Base-by-base conservation (phyloP, 2,888 invertebrate species). In the Nebria brevicollis region DNA sequence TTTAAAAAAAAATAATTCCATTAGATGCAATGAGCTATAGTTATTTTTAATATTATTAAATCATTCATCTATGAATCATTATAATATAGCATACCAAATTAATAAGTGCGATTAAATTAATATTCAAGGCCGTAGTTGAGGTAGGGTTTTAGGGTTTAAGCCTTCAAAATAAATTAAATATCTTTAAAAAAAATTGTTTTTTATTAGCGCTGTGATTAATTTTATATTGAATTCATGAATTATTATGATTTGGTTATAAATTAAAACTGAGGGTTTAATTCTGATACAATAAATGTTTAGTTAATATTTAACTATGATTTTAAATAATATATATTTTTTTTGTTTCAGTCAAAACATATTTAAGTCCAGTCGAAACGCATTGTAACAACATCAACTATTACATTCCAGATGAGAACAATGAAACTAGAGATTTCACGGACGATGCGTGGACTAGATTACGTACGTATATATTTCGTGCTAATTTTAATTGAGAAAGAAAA, bases 341-440 rank as follows among this genome's bases (percentile, higher is more conserved):
- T 85, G 82, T 93, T 93, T 81, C 91, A 96, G 96, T 96, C 83
- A 95, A 95, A 88, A 95, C 96, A 83, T 97, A 97, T 89, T 89
- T 96, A 85, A 96, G 96, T 83, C 97, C 97, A 4, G 96, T 97
- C 85, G 97, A 98, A 90, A 97, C 97, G 13, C 96, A 97, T 90
- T 98, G 97, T 90, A 95, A 95, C 90, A 97, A 97, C 90, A 94
- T 97, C 87, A 96, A 97, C 90, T 97, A 98, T 91, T 97, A 95
- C 91, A 95, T 97, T 84, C 95, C 96, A 77, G 96, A 97, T 88
- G 95, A 96, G 85, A 95, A 95, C 87, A 95, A 95, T 89, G 93
- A 94, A 87, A 95, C 95, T 74, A 93, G 94, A 87, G 93, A 93
- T 83, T 94, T 95, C 84, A 93, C 94, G 0, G 95, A 96, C 85